Evolutionary conservation across 2,888 invertebrate species (phyloP), one percentile per base, ranked within the genome.

Genomic region (Neocrepidodera transversa): DNA sequence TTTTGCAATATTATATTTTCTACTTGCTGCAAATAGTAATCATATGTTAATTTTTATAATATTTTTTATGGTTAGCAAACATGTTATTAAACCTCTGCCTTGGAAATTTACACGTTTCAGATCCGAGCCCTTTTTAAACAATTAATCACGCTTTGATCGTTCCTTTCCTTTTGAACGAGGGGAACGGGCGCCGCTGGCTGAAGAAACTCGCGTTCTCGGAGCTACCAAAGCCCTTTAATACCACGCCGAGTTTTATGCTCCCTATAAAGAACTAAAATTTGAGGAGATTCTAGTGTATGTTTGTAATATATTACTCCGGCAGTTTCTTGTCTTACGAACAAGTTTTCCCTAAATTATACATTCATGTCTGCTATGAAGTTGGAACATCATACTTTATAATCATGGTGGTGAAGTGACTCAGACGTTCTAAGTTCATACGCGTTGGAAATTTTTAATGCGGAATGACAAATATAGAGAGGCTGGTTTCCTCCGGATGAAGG

Each of bases 221-320:
- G 23, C 23, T 6, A 6, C 23, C 6, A 17, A 64, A 68, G 66
- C 70, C 68, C 62, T 68, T 55, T 70, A 70, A 70, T 67, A 64
- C 67, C 58, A 60, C 66, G 58, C 64, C 68, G 62, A 70, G 67
- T 70, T 70, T 70, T 70, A 70, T 70, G 68, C 56, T 62, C 64
- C 62, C 69, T 64, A 69, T 70, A 70, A 70, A 70, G 68, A 70
- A 70, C 68, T 65, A 61, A 69, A 69, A 70, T 69, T 70, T 69
- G 67, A 63, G 68, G 48, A 68, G 68, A 68, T 69, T 67, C 60
- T 60, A 62, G 40, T 60, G 68, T 66, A 67, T 63, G 63, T 64
- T 64, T 58, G 57, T 62, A 59, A 71, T 71, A 71, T 71, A 68
- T 71, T 65, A 67, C 63, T 51, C 56, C 45, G 64, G 64, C 64